Base-by-base conservation (phyloP, 1,140 invertebrate species). In the Uloborus diversus region DNA sequence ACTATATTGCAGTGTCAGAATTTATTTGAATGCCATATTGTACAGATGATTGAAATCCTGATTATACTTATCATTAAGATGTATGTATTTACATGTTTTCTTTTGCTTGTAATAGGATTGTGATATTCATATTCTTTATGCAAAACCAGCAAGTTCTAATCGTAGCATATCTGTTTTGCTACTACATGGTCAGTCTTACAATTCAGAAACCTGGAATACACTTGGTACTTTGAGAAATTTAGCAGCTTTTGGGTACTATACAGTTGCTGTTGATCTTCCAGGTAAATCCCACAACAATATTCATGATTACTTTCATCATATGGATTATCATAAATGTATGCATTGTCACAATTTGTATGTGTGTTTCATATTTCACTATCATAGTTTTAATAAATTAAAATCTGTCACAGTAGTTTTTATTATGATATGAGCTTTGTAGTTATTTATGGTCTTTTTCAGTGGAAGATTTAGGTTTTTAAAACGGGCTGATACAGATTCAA, bases 181-280 rank as follows among this genome's bases (percentile, higher is more conserved):
- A 3, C 82, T 89, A 1, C 88, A 89, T 83, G 88, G 88, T 9
- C 81, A 82, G 30, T 66, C 75, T 30, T 88, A 88, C 81, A 83
- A 85, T 20, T 88, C 88, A 4, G 42, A 86, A 70, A 86, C 84
- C 20, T 89, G 88, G 88, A 35, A 83, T 17, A 82, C 86, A 1
- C 83, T 87, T 11, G 79, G 82, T 51, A 87, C 87, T 7, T 81
- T 88, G 4, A 80, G 85, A 49, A 80, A 86, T 17, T 64, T 88
- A 32, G 85, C 85, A 23, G 85, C 85, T 4, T 83, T 86, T 81
- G 88, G 88, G 5, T 86, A 87, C 78, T 68, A 75, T 14, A 83
- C 85, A 28, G 82, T 87, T 5, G 88, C 88, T 66, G 81, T 88
- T 65, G 88, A 89, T 84, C 71, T 88, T n/a, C 88, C 88, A 83